Evolutionary conservation across 2,888 invertebrate genomes (phyloP).

Genomic region (Lasioglossum pauxillum): DNA sequence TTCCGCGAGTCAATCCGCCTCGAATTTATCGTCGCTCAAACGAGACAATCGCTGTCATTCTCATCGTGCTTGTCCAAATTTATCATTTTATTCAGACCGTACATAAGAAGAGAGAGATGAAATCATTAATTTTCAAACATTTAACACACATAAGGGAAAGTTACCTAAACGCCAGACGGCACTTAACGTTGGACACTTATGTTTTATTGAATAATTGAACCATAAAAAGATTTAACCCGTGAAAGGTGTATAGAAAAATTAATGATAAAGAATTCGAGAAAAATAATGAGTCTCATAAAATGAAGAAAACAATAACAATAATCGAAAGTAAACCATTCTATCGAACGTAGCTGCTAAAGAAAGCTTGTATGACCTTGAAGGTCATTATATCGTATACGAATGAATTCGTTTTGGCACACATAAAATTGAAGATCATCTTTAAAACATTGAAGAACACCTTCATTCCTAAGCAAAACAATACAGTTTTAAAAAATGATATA

Average conservation of each 20-base stretch:
- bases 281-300: not conserved
- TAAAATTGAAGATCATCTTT: too few relatives aligned
- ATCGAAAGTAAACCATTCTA: too few relatives aligned
- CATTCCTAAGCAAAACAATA: too few relatives aligned
- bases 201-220: not conserved
- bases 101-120: not conserved
- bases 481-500: too few relatives aligned
- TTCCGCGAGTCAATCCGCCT: not conserved
- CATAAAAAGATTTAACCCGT: not conserved
- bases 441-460: too few relatives aligned
- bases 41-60: not conserved
- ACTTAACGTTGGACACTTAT: not conserved
- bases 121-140: not conserved
- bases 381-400: too few relatives aligned
- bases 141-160: not conserved
- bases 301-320: not conserved
- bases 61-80: not conserved
- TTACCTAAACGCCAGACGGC: not conserved
- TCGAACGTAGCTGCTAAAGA: too few relatives aligned
- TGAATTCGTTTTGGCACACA: too few relatives aligned
- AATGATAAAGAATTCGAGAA: not conserved
- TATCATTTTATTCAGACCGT: not conserved
- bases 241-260: not conserved
- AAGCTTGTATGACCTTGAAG: too few relatives aligned
- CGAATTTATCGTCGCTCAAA: not conserved